Base-by-base conservation (phyloP, 2,888 invertebrate genomes). In the Scaptomyza polygonia region DNA sequence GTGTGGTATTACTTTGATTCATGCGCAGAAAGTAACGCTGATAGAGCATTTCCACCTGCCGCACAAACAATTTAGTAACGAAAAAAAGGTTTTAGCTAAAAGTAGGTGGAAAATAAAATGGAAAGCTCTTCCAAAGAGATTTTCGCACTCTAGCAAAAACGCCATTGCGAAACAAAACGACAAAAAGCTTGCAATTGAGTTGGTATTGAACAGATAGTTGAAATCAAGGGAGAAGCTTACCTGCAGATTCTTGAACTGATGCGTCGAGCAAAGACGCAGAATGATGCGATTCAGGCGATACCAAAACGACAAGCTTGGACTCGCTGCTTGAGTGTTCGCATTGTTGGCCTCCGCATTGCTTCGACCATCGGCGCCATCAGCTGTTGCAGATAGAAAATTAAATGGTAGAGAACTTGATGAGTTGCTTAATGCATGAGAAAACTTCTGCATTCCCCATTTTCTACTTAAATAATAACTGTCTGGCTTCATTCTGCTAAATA, bases 21-120 rank as follows among this genome's bases (percentile, higher is more conserved):
- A 97, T 96, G 82, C 97, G 96, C 71, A 98, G 94, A 91, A 98
- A 97, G 93, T 98, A 98, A 61, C 97, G 94, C 92, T 98, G 97
- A 92, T 98, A 98, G 64, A 98, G 92, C 95, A 96, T 96, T 92
- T 98, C 97, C 91, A 97, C 96, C 95, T 97, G 94, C 1, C 40
- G 3, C 58, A 27, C 39, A 18, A 42, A 49, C n/a, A 21, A 21
- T 57, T n/a, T 16, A 40, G 14, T 1, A 42, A n/a, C n/a, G n/a
- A 42, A 34, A 62, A 43, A 70, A 45, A 45, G 12, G 16, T 36
- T 36, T 30, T 11, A 30, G 30, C 2, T 48, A 25, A 25, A 25
- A 56, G 44, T 39, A 47, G 49, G n/a, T 34, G 30, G 8, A 36
- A 56, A 18, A 45, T n/a, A 12, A 25, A 18, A 45, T n/a, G 14